Conservation (phyloP, 2,797 vertebrate genomes). For the Manis crassicaudata region DNA sequence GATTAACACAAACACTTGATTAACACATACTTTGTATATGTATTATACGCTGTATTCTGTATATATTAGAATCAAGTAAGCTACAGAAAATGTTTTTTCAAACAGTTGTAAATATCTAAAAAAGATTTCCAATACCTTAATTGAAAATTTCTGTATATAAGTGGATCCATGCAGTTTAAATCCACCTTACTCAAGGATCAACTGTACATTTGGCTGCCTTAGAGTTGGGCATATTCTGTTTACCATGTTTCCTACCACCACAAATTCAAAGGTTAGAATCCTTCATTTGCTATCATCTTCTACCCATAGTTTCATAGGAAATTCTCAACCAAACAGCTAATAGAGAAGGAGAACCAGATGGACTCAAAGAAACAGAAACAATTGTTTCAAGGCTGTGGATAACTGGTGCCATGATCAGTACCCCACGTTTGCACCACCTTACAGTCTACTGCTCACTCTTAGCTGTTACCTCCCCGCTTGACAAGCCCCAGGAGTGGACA, state of each 20-base stretch:
- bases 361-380: not conserved
- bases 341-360: not conserved
- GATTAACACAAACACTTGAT: too few species aligned
- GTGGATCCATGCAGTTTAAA: too few species aligned
- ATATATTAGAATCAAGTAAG: too few species aligned
- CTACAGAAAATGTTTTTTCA: too few species aligned
- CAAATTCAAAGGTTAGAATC: constrained; percentile 4
- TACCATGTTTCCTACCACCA: not conserved
- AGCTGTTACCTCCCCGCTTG: not conserved
- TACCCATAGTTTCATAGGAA: not conserved
- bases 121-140: too few species aligned
- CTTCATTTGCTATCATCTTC: not conserved
- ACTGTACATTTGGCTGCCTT: not conserved
- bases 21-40: too few species aligned
- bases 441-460: not conserved
- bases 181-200: too few species aligned
- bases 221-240: not conserved
- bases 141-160: too few species aligned
- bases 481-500: not conserved
- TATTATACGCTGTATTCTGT: too few species aligned
- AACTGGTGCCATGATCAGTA: not conserved
- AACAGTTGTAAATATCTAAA: too few species aligned
- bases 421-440: not conserved
- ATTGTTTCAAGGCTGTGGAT: not conserved
- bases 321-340: not conserved